These are phyloP conservation scores for Hyalella azteca DNA, from an alignment of 2,888 invertebrate genomes.

Conservation along the genomic window DNA sequence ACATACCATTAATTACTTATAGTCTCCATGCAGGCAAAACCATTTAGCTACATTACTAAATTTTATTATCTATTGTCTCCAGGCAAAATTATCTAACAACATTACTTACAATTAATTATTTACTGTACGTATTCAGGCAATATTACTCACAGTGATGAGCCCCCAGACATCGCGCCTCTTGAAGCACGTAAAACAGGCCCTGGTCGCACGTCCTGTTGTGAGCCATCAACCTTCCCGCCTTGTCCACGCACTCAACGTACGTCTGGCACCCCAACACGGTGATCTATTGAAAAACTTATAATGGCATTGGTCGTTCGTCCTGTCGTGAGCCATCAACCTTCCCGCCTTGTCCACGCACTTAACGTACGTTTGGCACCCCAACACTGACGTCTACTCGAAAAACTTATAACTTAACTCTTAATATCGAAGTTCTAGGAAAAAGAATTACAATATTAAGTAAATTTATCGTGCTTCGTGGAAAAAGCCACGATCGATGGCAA, in stretches of 20 bases:
- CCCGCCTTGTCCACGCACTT: neutral
- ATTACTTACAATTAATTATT: too few relatives aligned
- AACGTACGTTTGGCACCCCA: neutral
- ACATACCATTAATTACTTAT: too few relatives aligned
- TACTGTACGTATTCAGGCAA: too few relatives aligned
- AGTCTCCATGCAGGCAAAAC: too few relatives aligned
- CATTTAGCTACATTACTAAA: too few relatives aligned
- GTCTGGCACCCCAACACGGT: neutral
- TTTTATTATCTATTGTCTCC: too few relatives aligned
- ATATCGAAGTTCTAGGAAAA: too few relatives aligned
- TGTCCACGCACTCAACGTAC: neutral
- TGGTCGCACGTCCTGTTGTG: neutral
- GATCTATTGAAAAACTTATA: neutral
- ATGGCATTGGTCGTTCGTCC: neutral
- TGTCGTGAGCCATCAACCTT: neutral
- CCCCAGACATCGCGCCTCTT: neutral
- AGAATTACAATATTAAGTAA: too few relatives aligned
- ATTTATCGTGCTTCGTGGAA: too few relatives aligned
- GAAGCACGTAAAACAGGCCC: neutral
- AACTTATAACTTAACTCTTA: too few relatives aligned
- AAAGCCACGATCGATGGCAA: too few relatives aligned
- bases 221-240: neutral
- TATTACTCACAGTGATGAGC: neutral
- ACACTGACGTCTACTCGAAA: neutral
- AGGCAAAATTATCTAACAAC: too few relatives aligned